Conservation (phyloP, 1,140 invertebrate genomes). For the Caenorhabditis inopinata region DNA sequence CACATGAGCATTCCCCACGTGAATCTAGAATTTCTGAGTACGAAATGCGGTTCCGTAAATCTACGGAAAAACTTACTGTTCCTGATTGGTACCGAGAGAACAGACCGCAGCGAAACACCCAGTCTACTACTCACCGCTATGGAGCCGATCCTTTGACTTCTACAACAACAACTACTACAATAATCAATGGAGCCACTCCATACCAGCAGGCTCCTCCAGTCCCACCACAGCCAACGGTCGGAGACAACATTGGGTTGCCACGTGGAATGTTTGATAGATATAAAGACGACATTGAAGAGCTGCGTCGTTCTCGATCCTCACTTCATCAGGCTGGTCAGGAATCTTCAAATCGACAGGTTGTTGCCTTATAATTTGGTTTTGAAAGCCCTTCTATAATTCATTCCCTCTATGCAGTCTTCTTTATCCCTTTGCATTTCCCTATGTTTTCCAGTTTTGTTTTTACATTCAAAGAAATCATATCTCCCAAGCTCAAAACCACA, state of each 20-base stretch:
- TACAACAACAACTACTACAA: constrained; percentile 7
- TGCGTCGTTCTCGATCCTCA: constrained; percentile 57
- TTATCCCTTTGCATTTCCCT: not conserved
- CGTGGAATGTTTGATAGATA: constrained; percentile 65
- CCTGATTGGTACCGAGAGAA: constrained; percentile 62
- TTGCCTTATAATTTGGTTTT: constrained; percentile 56
- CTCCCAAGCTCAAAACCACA: constrained; percentile 19
- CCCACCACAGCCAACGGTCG: constrained; percentile 46
- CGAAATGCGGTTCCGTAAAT: constrained; percentile 62
- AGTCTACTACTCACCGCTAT: constrained; percentile 37
- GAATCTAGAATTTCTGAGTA: constrained; percentile 55
- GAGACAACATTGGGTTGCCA: constrained; percentile 56
- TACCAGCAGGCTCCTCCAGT: not conserved
- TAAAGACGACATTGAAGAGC: constrained; percentile 62
- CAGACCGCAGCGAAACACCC: not conserved
- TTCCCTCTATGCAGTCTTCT: not conserved
- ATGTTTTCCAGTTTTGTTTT: not conserved
- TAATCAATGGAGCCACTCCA: not conserved
- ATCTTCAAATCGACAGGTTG: constrained; percentile 62
- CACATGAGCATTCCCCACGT: constrained; percentile 36
- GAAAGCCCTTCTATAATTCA: not conserved
- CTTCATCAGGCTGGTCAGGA: constrained; percentile 55
- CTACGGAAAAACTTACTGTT: constrained; percentile 56
- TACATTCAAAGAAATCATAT: not conserved
- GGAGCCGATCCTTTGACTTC: not conserved